Evolutionary conservation across 2,888 invertebrate genomes (phyloP).

Genomic region (Plemyria rubiginata): DNA sequence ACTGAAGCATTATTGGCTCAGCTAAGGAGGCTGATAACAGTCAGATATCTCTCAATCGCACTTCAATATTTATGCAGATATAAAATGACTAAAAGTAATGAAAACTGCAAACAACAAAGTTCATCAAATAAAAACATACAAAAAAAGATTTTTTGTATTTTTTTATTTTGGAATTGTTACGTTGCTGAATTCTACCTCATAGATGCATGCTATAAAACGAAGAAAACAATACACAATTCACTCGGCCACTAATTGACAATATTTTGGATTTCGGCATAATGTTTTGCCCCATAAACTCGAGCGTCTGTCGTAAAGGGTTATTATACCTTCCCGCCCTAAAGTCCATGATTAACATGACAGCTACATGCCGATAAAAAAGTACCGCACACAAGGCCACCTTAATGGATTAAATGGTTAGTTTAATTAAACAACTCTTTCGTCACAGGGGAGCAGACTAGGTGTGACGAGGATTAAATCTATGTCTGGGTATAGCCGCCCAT

Average conservation of each 20-base stretch:
- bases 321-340: conserved; percentile 22
- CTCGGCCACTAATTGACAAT: not conserved
- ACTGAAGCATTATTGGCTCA: too few species aligned
- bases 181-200: too few species aligned
- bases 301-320: conserved; percentile 17
- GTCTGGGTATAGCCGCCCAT: conserved; percentile 39
- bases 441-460: conserved; percentile 63
- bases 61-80: too few species aligned
- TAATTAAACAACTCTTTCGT: conserved; percentile 83
- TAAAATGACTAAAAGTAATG: too few species aligned
- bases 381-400: conserved; percentile 59
- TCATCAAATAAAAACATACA: too few species aligned
- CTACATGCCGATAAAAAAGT: conserved; percentile 42
- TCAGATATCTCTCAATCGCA: too few species aligned
- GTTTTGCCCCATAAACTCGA: not conserved
- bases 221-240: too few species aligned
- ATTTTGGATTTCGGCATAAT: not conserved
- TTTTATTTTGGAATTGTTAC: too few species aligned
- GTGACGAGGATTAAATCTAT: conserved; percentile 65
- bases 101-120: too few species aligned
- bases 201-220: too few species aligned
- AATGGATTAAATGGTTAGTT: conserved; percentile 81
- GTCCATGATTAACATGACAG: conserved; percentile 38
- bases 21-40: too few species aligned
- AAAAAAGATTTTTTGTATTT: too few species aligned